Conservation (phyloP, 1,140 invertebrate genomes). For the Euura lappo region DNA sequence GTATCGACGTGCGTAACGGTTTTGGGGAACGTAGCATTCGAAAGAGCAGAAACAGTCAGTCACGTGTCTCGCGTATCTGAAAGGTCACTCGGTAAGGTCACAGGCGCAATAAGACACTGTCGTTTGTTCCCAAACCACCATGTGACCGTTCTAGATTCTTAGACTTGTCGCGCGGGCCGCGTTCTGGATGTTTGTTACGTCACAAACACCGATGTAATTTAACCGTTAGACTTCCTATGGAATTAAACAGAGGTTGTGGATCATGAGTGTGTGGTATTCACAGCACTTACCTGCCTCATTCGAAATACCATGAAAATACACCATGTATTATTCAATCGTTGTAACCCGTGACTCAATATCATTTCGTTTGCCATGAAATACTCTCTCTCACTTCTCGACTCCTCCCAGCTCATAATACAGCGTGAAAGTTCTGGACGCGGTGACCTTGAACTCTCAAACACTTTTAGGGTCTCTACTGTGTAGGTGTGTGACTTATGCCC, state of each 20-base stretch:
- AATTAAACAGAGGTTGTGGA: no score
- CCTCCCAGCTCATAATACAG: neutral
- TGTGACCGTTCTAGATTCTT: neutral
- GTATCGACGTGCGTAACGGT: no score
- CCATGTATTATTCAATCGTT: no score
- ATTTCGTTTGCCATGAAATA: no score
- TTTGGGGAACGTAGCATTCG: neutral
- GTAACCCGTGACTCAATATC: no score
- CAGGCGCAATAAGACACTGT: neutral
- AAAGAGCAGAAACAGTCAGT: neutral
- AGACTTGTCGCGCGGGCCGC: neutral
- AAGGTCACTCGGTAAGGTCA: neutral
- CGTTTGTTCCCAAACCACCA: neutral
- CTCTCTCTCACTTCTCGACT: no score
- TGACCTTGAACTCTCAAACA: slow-evolving; percentile 3
- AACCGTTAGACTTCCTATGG: no score
- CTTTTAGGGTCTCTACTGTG: neutral
- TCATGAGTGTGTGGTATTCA: no score
- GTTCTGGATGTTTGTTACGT: no score
- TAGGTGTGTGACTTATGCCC: neutral
- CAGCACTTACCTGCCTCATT: no score
- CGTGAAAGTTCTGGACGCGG: neutral
- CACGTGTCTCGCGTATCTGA: neutral
- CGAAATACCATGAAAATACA: no score
- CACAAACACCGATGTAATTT: no score